Base-by-base conservation (phyloP, 2,888 invertebrate genomes). In the Acronicta leporina region DNA sequence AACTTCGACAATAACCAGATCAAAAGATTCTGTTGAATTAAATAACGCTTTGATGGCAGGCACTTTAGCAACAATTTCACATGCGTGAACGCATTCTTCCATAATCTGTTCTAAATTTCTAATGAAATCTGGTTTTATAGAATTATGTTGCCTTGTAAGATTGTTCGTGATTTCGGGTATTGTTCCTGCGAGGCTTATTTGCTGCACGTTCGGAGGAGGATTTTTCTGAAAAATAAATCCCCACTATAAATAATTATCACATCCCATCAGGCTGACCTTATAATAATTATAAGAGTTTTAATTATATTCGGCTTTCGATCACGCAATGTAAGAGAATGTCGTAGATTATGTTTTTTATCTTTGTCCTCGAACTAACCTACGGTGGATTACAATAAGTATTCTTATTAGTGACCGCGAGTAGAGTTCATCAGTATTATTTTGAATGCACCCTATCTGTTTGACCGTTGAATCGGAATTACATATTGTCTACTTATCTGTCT, bases 161-260 rank as follows among this genome's bases (percentile, higher is more conserved):
- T 91, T 94, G 80, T 91, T 92, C 30, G 84, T 87, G 45, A 94
- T 89, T 72, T 94, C 95, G 38, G 94, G 91, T 69, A 92, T 92
- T 0, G 92, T 93, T 14, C 94, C 95, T n/a, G 92, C 91, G 64
- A 95, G 71, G 63, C 88, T 94, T 75, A 95, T 94, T 82, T 93
- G 89, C 63, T 90, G 85, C 16, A 94, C 87, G 67, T 94, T 93
- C 2, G 89, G 68, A 10, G 89, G 88, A 47, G 89, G 85, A 43
- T 87, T 86, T 90, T 92, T 94, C 94, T 95, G 89, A 41, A 90
- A 92, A 59, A 49, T 38, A 38, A 38, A n/a, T 1, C 13, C 6
- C n/a, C n/a, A 5, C n/a, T 13, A n/a, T 20, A 20, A 20, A 20
- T 20, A 20, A 20, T 20, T 20, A 20, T 20, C 20, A n/a, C 20